Base-by-base conservation (phyloP, 2,113 vertebrate species). In the Datnioides undecimradiatus region DNA sequence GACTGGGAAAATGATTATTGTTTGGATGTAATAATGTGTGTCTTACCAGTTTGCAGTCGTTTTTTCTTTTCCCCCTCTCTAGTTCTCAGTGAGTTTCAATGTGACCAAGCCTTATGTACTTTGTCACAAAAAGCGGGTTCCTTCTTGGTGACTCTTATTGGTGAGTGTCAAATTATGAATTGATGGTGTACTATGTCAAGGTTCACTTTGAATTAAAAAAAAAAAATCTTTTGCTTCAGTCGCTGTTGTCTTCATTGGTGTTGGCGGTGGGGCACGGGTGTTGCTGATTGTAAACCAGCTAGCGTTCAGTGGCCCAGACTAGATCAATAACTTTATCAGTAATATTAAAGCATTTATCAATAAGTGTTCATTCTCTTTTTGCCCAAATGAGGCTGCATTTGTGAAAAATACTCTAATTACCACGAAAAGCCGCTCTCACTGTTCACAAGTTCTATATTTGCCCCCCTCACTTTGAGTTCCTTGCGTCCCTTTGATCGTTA, bases 41-140 rank as follows among this genome's bases (percentile, higher is more conserved):
- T 97, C 96, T 93, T 97, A 96, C 38, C 94, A 96, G 96, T 97
- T 97, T 96, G 96, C 95, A 93, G 96, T 98, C 95, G 90, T 96
- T 95, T 95, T 70, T 76, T 95, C 68, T 76, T 95, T 95, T 68
- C 14, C 64, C 29, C 29, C 40, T 95, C 94, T 96, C 96, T 97
- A 96, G 97, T 98, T 98, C 97, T 99, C 97, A 98, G 96, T 97
- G 97, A 99, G 96, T 93, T 97, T 98, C 95, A 98, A 94, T 97
- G 97, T 99, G 97, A 98, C 97, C 97, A 97, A 97, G 97, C 96
- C 97, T 97, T 97, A 96, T 96, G 96, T 98, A 97, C 97, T 97
- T 97, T 96, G 97, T 99, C 97, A 99, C 97, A 97, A 96, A 98
- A 98, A 99, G 97, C 97, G 96, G 97, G 97, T 94, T 99, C 97